These are phyloP conservation scores for Lysandra coridon DNA, from an alignment of 2,888 invertebrate genomes.

Conservation along the genomic window DNA sequence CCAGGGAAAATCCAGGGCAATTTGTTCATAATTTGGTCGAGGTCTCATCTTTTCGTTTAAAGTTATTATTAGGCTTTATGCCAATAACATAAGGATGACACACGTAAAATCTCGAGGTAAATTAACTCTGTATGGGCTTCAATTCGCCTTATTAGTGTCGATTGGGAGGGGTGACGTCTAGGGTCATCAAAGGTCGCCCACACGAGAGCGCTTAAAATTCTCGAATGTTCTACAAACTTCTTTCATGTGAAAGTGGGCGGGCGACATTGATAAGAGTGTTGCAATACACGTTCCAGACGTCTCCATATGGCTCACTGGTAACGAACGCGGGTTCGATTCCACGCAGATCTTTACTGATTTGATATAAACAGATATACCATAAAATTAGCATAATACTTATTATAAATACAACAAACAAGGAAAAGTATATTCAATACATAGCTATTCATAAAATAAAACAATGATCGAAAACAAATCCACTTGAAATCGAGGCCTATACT, in stretches of 20 bases:
- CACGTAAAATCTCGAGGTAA: constrained; percentile 26
- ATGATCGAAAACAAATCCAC: too few relatives aligned
- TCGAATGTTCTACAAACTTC: constrained; percentile 36
- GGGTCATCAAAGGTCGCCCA: constrained; percentile 41
- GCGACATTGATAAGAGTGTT: constrained; percentile 27
- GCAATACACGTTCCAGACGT: constrained; percentile 1
- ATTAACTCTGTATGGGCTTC: constrained; percentile 20
- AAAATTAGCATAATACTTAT: too few relatives aligned
- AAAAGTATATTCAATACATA: too few relatives aligned
- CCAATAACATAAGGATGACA: constrained; percentile 30
- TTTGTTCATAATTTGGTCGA: too few relatives aligned
- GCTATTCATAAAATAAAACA: too few relatives aligned
- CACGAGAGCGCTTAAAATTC: constrained; percentile 39
- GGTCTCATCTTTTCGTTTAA: too few relatives aligned
- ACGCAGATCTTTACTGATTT: not conserved
- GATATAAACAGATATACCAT: not conserved
- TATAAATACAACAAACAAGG: too few relatives aligned
- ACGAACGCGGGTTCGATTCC: not conserved
- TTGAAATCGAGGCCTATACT: too few relatives aligned
- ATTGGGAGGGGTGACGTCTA: constrained; percentile 40
- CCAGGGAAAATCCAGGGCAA: too few relatives aligned
- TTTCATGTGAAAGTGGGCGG: constrained; percentile 32
- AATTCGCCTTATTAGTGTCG: constrained; percentile 42
- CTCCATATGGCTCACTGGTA: not conserved
- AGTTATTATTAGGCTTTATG: not conserved